A percentile compares a stretch with the other conserved stretches of the same genome.
Evolutionary conservation across 35 echinoderm and acorn worm genomes (phyloP).

Genomic region (Stichopus chloronotus): DNA sequence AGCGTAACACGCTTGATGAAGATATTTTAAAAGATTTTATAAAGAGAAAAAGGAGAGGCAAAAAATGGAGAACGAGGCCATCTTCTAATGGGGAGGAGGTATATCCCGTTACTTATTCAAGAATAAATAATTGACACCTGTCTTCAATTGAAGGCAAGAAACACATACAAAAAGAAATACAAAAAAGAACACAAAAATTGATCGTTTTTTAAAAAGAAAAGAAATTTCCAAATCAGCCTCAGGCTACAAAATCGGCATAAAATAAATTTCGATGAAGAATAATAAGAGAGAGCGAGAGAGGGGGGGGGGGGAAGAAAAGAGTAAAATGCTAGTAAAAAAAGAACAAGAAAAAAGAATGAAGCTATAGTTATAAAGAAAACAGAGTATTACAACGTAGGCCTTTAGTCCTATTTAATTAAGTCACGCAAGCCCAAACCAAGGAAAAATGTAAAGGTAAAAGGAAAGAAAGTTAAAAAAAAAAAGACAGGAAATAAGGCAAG

Average conservation of each 20-base stretch:
- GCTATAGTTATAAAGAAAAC: no score
- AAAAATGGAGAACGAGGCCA: constrained; percentile 50
- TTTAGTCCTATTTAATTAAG: constrained; percentile 52
- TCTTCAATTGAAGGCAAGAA: constrained; percentile 24
- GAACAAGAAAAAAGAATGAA: no score
- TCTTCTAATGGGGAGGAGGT: constrained; percentile 23
- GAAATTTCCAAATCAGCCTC: constrained; percentile 32
- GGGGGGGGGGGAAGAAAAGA: no score
- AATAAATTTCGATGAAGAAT: background rate
- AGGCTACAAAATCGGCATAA: constrained; percentile 35
- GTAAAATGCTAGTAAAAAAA: no score
- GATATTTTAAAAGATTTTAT: background rate
- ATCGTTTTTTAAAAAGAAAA: constrained; percentile 28
- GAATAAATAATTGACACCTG: constrained; percentile 51
- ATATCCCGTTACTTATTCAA: constrained; percentile 44
- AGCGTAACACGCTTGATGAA: constrained; percentile 27
- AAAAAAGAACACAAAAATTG: constrained; percentile 14
- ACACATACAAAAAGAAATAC: background rate
- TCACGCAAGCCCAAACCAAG: background rate
- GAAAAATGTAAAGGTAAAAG: constrained; percentile 17
- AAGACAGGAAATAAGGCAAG: background rate
- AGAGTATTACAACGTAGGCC: background rate
- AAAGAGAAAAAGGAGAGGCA: background rate
- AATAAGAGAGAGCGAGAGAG: no score
- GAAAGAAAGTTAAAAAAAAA: constrained; percentile 11